Evolutionary conservation across 2,888 invertebrate genomes (phyloP).

Genomic region (Lepidonotus clava): DNA sequence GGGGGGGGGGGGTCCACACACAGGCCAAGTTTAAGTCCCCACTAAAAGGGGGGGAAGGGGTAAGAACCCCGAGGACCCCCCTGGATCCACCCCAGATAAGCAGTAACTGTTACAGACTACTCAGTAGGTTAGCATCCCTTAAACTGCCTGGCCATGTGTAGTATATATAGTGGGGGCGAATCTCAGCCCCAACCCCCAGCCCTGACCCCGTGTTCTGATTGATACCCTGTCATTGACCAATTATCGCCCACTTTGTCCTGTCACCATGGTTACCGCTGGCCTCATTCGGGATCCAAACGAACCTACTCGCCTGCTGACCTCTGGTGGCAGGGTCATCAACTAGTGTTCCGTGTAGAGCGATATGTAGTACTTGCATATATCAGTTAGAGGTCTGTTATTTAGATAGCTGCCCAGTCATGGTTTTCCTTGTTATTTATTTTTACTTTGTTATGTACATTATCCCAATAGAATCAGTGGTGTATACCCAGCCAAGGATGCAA

Average conservation of each 20-base stretch:
- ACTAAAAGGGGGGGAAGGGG: not conserved
- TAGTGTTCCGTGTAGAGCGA: no score
- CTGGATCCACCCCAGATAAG: not conserved
- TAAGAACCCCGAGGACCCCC: not conserved
- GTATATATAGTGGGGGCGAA: constrained; percentile 3
- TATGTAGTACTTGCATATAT: no score
- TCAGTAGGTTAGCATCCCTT: not conserved
- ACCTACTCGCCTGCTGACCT: not conserved
- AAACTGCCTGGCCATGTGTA: not conserved
- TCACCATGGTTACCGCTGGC: not conserved
- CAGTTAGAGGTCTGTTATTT: no score
- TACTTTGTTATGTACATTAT: no score
- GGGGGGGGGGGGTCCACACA: not conserved
- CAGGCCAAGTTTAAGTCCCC: not conserved
- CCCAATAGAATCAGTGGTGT: no score
- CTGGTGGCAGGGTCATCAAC: no score
- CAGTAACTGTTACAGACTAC: not conserved
- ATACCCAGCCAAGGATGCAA: no score
- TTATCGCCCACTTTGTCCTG: not conserved
- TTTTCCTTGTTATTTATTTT: no score
- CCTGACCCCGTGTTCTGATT: not conserved
- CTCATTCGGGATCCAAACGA: constrained; percentile 19
- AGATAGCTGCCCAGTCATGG: no score
- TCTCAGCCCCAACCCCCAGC: not conserved
- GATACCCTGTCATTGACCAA: not conserved